Percentiles rank a stretch among this genome's conserved stretches.
Conservation (phyloP, 2,797 vertebrate genomes). For the Sebastes taczanowskii region DNA sequence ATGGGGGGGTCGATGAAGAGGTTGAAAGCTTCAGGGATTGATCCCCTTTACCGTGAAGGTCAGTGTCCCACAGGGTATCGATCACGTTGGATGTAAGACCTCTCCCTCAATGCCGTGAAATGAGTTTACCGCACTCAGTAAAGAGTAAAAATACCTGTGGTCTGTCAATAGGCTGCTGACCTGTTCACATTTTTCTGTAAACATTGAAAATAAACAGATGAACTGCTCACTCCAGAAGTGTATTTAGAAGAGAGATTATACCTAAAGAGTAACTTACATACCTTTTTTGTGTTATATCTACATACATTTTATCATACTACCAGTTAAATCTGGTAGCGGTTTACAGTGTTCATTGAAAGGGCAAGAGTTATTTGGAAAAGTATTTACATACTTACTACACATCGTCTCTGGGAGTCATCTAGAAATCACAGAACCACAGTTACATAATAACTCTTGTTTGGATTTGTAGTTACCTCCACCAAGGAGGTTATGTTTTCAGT, state of each 20-base stretch:
- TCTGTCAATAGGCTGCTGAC: background rate
- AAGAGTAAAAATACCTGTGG: background rate
- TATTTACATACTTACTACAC: too few species aligned
- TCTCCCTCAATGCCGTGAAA: constrained; percentile 13
- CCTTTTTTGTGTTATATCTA: too few species aligned
- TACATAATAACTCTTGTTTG: background rate
- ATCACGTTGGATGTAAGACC: constrained; percentile 34
- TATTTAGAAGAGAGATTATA: background rate
- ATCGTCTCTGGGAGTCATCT: background rate
- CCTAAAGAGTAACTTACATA: background rate
- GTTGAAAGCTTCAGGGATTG: constrained; percentile 42
- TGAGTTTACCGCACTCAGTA: background rate
- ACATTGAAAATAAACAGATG: background rate
- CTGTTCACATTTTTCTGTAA: background rate
- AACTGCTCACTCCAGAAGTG: background rate
- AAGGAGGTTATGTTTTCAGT: too few species aligned
- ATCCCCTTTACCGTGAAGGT: constrained; percentile 52
- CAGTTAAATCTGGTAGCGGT: too few species aligned
- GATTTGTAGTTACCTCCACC: too few species aligned
- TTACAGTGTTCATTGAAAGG: too few species aligned
- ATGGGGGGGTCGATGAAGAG: constrained; percentile 16
- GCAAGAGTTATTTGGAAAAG: too few species aligned
- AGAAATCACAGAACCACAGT: background rate
- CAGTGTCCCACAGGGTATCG: constrained; percentile 41
- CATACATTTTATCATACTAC: background rate